Base-by-base conservation (phyloP, 2,113 vertebrate genomes). In the Corapipo altera region DNA sequence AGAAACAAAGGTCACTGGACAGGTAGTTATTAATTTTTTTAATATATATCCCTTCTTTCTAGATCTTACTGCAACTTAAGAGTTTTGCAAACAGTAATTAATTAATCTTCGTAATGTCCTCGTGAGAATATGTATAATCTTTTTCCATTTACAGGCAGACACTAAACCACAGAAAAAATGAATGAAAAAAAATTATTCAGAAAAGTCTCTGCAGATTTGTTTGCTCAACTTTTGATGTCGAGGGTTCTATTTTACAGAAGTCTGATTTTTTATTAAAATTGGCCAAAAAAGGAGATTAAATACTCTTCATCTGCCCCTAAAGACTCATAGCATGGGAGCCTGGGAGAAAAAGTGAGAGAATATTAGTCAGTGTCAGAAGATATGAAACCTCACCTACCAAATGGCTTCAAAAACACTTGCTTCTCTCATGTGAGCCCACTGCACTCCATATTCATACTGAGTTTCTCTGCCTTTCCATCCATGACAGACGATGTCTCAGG, bases 11-110 rank as follows among this genome's bases (percentile, higher is more conserved):
- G 22, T 22, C 43, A 79, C 30, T 33, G 18, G 20, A 67, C 20
- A 55, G 15, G 11, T 54, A 89, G 23, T 35, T 86, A 72, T 18
- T 64, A 2, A 14, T 48, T 85, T n/a, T 6, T 39, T 52, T 54
- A 35, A 26, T 35, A 37, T n/a, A n/a, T 32, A 67, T 11, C 5
- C 5, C 5, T 57, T 82, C 22, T 71, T 59, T 72, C 28, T 79
- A 59, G 16, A 55, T 55, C 20, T 67, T 86, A 67, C 14, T 91
- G 26, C 17, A 83, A 83, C n/a, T 55, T 72, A 85, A 82, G 32
- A 85, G 11, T 28, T 85, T 89, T 77, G 52, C 27, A 85, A 94
- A 92, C 35, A 88, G 71, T 49, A 72, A 55, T 78, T 61, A 88
- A 81, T 71, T 85, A 74, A 61, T 79, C 5, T 9, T 83, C 54